These are phyloP conservation scores for Castor canadensis DNA, from an alignment of 2,113 vertebrate species.

Conservation along the genomic window DNA sequence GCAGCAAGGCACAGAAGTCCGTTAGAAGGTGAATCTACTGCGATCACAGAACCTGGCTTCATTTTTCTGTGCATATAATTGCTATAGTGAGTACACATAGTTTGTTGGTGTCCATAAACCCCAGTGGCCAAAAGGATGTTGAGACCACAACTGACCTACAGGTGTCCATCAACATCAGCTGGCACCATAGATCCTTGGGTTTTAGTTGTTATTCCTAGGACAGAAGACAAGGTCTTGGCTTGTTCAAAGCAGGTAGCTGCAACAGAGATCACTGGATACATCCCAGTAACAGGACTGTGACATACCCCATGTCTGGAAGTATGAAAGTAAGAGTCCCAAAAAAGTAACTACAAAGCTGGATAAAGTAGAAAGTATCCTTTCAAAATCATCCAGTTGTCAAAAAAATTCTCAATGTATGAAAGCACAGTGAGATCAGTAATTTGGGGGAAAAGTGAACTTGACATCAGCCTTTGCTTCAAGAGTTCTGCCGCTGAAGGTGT, in stretches of 20 bases:
- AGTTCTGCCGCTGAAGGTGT: no score
- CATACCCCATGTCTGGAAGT: neutral
- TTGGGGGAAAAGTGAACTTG: neutral
- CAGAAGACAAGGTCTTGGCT: neutral
- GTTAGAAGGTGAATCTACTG: neutral
- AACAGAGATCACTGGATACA: neutral
- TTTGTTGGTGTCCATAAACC: neutral
- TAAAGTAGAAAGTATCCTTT: slow-evolving; percentile 28
- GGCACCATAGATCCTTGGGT: neutral
- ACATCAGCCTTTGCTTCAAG: neutral
- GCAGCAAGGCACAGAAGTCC: neutral
- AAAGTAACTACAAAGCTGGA: neutral
- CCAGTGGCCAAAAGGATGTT: neutral
- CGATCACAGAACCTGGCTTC: neutral
- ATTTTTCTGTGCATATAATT: neutral
- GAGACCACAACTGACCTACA: neutral
- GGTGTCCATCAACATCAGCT: neutral
- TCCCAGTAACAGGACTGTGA: neutral
- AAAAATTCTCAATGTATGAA: neutral
- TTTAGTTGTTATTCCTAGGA: neutral
- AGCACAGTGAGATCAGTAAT: neutral
- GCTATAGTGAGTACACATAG: neutral
- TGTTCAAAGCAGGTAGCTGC: neutral
- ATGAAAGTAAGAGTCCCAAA: neutral
- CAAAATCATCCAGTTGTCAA: neutral